A percentile compares a stretch with the other conserved stretches of the same genome.
Conservation (phyloP, 1,140 invertebrate species). For the Macrocentrus cingulum region DNA sequence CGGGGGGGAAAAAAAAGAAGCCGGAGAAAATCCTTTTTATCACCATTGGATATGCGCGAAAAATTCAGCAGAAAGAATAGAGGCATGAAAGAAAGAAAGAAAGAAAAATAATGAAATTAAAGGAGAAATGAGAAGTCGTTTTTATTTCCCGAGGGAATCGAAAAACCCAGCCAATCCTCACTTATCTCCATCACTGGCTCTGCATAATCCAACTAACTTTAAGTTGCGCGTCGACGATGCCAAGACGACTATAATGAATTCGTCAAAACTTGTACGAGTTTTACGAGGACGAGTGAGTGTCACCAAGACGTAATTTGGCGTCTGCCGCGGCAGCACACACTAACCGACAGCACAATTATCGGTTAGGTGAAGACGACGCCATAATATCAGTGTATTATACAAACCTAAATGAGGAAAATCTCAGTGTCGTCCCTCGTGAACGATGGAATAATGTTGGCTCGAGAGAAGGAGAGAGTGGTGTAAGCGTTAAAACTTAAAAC, state of each 20-base stretch:
- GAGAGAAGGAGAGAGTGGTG: too few species aligned
- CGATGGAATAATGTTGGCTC: conserved; percentile 9
- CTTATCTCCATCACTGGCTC: conserved; percentile 8
- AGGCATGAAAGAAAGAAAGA: background rate
- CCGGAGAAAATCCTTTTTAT: conserved; percentile 19
- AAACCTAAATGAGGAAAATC: background rate
- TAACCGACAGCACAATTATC: conserved; percentile 7
- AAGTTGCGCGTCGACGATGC: too few species aligned
- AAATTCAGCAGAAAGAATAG: conserved; percentile 11
- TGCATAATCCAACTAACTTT: conserved; percentile 8
- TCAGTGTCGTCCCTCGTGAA: background rate
- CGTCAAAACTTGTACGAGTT: conserved; percentile 7
- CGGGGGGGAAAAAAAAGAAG: conserved; percentile 9
- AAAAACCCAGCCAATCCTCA: conserved; percentile 6
- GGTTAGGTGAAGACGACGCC: background rate
- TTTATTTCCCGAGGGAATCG: conserved; percentile 20
- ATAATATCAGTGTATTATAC: conserved; percentile 6
- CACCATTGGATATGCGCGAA: conserved; percentile 12
- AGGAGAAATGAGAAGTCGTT: background rate
- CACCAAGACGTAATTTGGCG: background rate
- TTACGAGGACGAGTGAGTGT: background rate
- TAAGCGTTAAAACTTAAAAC: conserved; percentile 35
- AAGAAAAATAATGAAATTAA: background rate
- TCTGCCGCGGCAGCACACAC: background rate
- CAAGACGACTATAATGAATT: conserved; percentile 14